Percentiles rank a stretch among this genome's conserved stretches.
Conservation (phyloP, 2,888 invertebrate species). For the Dorcus parallelipipedus region DNA sequence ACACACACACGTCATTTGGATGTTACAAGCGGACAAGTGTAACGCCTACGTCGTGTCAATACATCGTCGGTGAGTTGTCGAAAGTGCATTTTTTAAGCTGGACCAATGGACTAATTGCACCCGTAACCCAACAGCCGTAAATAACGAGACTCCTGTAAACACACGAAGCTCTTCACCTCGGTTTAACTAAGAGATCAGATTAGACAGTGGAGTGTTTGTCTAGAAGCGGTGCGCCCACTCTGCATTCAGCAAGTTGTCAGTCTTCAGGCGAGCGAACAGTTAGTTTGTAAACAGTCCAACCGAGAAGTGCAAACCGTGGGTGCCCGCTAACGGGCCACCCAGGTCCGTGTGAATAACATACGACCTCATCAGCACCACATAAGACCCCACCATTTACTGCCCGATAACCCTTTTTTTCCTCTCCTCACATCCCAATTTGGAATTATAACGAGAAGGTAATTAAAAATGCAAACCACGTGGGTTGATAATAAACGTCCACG, state of each 20-base stretch:
- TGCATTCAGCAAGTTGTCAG: slow-evolving; percentile 27
- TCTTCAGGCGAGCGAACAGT: slow-evolving; percentile 21
- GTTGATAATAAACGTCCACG: slow-evolving; percentile 11
- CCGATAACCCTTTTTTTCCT: slow-evolving; percentile 8
- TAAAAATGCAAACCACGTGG: slow-evolving; percentile 19
- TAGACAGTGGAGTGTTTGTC: slow-evolving; percentile 33
- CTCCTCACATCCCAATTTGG: slow-evolving; percentile 5
- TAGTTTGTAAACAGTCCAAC: slow-evolving; percentile 25
- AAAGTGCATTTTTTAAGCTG: background rate
- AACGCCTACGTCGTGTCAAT: no score
- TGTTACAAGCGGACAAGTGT: no score
- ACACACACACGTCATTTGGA: no score
- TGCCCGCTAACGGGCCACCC: slow-evolving; percentile 22
- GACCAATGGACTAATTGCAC: slow-evolving; percentile 8
- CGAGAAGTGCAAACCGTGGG: slow-evolving; percentile 19
- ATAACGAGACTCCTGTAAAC: slow-evolving; percentile 6
- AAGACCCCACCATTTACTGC: slow-evolving; percentile 16
- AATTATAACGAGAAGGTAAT: slow-evolving; percentile 18
- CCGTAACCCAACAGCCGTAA: slow-evolving; percentile 3
- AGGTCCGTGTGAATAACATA: slow-evolving; percentile 21
- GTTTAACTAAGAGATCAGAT: slow-evolving; percentile 31
- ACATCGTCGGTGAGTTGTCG: background rate
- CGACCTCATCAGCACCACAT: slow-evolving; percentile 19
- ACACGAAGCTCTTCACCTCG: slow-evolving; percentile 12
- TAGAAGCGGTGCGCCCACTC: slow-evolving; percentile 26